Evolutionary conservation across 2,113 vertebrate species (phyloP), one percentile per base, ranked within the genome.

Genomic region (Odobenus rosmarus): DNA sequence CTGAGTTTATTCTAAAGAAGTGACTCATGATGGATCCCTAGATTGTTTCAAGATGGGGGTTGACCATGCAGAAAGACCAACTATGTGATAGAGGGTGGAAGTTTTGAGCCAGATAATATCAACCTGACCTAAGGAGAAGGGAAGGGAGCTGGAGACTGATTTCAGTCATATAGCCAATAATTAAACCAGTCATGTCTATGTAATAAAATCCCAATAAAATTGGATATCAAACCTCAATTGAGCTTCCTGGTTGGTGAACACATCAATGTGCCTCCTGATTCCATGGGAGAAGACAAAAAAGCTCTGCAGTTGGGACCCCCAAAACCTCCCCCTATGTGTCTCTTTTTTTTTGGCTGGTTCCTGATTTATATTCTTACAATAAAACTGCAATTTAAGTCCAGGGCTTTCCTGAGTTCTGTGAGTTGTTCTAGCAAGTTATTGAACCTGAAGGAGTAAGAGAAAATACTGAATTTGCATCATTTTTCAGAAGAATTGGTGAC

Each of bases 271-370:
- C 2, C 19, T 18, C 7, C 24, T 36, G 36, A 89, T 71, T 53
- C 61, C 49, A 31, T 15, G 18, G 1, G 8, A n/a, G 10, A 82
- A 15, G 11, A 72, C 1, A 24, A 3, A 3, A 16, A 74, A 83
- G 3, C 0, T 88, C 16, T 87, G 28, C 1, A 14, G 18, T 9
- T 64, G 14, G 3, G 2, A 83, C 8, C 12, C 3, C 3, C 0
- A 59, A 76, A 11, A 72, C 18, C 2, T 62, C 1, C 1, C 0
- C 1, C 3, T 23, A 24, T 33, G 3, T 16, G 1, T 53, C 36
- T 42, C 7, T 74, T 26, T 36, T 76, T 7, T 88, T n/a, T 28
- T 3, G 16, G 15, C 28, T 36, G 0, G 0, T 33, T 80, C 23
- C 55, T 53, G 36, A 79, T 93, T 83, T 91, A 13, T 15, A 26